Conservation (phyloP, 2,888 invertebrate species). For the Theristus sp. region DNA sequence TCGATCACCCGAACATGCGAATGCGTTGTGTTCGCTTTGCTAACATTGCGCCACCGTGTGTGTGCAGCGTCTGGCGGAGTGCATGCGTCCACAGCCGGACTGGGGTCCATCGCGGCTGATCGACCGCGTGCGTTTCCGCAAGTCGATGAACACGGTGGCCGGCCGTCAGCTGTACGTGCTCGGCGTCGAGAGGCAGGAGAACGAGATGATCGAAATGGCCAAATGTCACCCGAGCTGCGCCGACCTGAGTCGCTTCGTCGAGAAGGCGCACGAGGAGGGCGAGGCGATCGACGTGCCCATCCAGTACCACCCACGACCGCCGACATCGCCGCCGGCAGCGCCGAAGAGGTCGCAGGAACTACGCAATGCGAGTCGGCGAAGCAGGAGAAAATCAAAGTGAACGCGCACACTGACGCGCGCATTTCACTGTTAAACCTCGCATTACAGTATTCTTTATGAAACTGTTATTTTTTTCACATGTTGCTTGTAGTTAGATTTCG, state of each 20-base stretch:
- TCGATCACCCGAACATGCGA: too few species aligned
- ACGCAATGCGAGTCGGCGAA: too few species aligned
- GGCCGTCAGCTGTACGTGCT: not conserved
- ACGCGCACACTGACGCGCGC: too few species aligned
- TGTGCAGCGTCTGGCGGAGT: constrained; percentile 2
- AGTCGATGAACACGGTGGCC: not conserved
- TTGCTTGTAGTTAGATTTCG: too few species aligned
- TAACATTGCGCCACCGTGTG: too few species aligned
- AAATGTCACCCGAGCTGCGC: not conserved
- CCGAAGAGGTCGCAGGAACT: too few species aligned
- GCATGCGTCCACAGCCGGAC: constrained; percentile 11
- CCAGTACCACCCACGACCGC: not conserved
- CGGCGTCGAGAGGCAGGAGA: constrained; percentile 1
- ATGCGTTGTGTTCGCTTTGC: too few species aligned
- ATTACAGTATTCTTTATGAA: too few species aligned
- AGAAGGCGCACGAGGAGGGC: not conserved
- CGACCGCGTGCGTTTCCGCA: not conserved
- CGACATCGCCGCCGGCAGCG: too few species aligned
- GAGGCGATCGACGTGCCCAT: not conserved
- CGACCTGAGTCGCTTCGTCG: not conserved
- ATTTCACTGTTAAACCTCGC: too few species aligned
- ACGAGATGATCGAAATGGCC: not conserved
- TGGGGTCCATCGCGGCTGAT: constrained; percentile 13
- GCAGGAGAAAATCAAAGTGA: too few species aligned
- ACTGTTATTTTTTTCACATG: too few species aligned